Conservation (phyloP, 2,113 vertebrate genomes). For the Tachycineta bicolor region DNA sequence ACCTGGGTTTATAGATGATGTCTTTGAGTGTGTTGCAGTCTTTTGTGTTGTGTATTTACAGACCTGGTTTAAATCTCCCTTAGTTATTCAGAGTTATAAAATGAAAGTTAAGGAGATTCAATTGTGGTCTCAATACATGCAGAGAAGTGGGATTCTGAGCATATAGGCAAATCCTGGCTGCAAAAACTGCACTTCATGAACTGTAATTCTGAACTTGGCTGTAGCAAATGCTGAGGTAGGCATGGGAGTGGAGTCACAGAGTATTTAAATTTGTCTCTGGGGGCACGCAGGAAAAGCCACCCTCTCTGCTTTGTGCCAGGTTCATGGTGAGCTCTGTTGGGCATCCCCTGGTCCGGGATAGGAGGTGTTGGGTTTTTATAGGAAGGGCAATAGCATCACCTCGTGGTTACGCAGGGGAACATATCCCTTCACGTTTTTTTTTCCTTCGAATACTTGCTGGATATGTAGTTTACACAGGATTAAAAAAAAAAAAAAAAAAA, state of each 20-base stretch:
- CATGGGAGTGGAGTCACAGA: neutral
- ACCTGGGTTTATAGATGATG: neutral
- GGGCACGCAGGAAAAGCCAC: neutral
- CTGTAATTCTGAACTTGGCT: neutral
- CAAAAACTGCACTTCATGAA: neutral
- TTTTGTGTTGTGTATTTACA: neutral
- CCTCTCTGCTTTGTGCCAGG: neutral
- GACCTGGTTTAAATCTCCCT: neutral
- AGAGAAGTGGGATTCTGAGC: neutral
- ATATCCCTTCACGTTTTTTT: neutral
- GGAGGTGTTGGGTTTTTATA: neutral
- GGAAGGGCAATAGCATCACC: constrained; percentile 63
- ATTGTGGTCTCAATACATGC: neutral
- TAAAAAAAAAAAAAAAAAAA: neutral
- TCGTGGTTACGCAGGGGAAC: constrained; percentile 39
- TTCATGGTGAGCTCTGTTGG: neutral
- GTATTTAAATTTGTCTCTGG: neutral
- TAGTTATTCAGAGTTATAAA: neutral
- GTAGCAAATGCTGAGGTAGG: neutral
- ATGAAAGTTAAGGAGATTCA: neutral
- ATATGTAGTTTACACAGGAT: fast-evolving
- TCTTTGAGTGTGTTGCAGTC: neutral
- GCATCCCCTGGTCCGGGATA: neutral
- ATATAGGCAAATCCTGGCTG: neutral
- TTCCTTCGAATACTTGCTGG: neutral